Conservation (phyloP, 2,888 invertebrate genomes). For the Orgyia antiqua region DNA sequence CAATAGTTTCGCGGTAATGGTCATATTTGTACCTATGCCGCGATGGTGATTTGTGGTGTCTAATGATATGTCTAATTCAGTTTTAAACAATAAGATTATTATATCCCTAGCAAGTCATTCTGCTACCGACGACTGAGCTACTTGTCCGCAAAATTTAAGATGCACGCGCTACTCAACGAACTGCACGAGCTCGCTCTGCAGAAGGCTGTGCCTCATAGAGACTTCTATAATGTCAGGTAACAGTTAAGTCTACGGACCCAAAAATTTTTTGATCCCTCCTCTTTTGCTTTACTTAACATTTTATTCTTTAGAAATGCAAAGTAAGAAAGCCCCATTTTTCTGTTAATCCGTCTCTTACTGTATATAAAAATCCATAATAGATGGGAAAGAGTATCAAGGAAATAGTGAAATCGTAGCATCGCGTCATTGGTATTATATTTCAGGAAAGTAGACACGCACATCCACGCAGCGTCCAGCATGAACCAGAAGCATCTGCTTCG, state of each 20-base stretch:
- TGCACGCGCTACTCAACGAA: conserved; percentile 97
- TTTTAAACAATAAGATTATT: too few species aligned
- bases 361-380: too few species aligned
- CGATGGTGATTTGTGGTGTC: too few species aligned
- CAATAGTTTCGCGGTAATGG: too few species aligned
- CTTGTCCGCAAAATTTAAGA: conserved; percentile 96
- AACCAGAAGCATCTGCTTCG: conserved; percentile 98
- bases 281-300: background rate
- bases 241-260: background rate
- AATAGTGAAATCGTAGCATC: too few species aligned
- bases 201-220: conserved; percentile 97
- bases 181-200: conserved; percentile 96
- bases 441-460: conserved; percentile 98
- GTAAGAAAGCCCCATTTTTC: too few species aligned
- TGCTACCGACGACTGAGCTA: conserved; percentile 97
- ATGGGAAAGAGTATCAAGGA: too few species aligned
- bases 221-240: conserved; percentile 98
- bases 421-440: too few species aligned
- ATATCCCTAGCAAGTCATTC: conserved; percentile 98
- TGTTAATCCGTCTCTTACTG: too few species aligned
- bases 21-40: too few species aligned
- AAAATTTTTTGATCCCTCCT: background rate
- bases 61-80: too few species aligned
- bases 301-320: background rate
- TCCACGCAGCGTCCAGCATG: conserved; percentile 99